Base-by-base conservation (phyloP, 2,888 invertebrate species). In the Ormia ochracea region DNA sequence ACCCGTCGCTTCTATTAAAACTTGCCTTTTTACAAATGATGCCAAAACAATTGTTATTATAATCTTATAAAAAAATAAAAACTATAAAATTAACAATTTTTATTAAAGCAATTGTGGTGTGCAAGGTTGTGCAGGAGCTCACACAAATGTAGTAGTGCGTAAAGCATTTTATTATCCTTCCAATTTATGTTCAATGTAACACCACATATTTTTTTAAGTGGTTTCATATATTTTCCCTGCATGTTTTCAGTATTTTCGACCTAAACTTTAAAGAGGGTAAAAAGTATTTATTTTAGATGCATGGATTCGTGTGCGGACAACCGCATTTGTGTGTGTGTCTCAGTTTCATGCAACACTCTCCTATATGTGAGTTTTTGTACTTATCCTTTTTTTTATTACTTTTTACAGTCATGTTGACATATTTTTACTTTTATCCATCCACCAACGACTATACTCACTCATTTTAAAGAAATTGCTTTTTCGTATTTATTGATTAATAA, bases 121-220 rank as follows among this genome's bases (percentile, higher is more conserved):
- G 4, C 36, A 28, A 23, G n/a, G 28, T 6, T 43, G 58, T 33
- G 43, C 4, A 31, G 36, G 21, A 48, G 26, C 5, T 26, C 28
- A 5, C 31, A 10, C 54, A 45, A 52, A 68, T 68, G 50, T 63
- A 52, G 48, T 66, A 58, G 26, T 50, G 56, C 33, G 19, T 28
- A 45, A 48, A 48, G 63, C 50, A 78, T 78, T 78, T 74, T 78
- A 74, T 74, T 74, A 69, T 74, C 68, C 54, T 65, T 72, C 69
- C 73, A 78, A 78, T 78, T 74, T 74, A 73, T 61, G 48, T 63
- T 58, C 38, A 36, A 54, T 66, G 54, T 50, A 63, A 74, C 61
- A 78, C 56, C 74, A 48, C 78, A 78, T 50, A 77, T 77, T 63
- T n/a, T n/a, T 63, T 70, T 50, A 77, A 77, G 69, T 77, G 76